Conservation (phyloP, 2,113 vertebrate species). For the Pelecanoides urinatrix region DNA sequence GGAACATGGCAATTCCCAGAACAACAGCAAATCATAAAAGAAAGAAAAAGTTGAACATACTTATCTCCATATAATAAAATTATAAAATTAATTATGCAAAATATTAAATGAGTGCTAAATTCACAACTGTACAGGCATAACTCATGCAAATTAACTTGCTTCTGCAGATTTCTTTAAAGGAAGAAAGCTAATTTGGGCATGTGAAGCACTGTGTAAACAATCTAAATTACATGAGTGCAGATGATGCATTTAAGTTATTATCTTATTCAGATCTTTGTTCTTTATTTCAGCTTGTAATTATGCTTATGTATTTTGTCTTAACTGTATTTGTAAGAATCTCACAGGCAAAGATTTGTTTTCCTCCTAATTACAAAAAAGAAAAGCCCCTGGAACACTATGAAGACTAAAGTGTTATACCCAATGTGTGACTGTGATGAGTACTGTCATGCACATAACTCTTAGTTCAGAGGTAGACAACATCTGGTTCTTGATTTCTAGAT, state of each 20-base stretch:
- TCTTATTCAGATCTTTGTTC: background rate
- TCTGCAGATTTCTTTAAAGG: background rate
- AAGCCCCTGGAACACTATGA: background rate
- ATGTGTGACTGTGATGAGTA: background rate
- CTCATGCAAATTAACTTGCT: background rate
- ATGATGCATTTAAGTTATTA: background rate
- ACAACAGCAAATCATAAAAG: background rate
- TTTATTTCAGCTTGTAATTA: background rate
- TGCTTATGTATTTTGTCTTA: background rate
- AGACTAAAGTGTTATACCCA: background rate
- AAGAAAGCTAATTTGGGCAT: background rate
- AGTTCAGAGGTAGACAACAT: background rate
- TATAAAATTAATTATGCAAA: background rate
- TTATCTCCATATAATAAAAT: background rate
- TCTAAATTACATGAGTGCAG: background rate
- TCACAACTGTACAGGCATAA: background rate
- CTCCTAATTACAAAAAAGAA: background rate
- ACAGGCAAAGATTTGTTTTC: background rate
- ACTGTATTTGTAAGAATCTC: background rate
- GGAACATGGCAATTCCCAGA: background rate
- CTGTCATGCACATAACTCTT: background rate
- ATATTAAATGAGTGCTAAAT: background rate
- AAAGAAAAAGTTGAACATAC: background rate
- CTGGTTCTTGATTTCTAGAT: background rate
- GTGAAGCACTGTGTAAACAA: background rate